Percentiles rank a stretch among this genome's conserved stretches.
These are phyloP conservation scores for Lagopus leucura DNA, from an alignment of 2,113 vertebrate genomes.

Conservation along the genomic window DNA sequence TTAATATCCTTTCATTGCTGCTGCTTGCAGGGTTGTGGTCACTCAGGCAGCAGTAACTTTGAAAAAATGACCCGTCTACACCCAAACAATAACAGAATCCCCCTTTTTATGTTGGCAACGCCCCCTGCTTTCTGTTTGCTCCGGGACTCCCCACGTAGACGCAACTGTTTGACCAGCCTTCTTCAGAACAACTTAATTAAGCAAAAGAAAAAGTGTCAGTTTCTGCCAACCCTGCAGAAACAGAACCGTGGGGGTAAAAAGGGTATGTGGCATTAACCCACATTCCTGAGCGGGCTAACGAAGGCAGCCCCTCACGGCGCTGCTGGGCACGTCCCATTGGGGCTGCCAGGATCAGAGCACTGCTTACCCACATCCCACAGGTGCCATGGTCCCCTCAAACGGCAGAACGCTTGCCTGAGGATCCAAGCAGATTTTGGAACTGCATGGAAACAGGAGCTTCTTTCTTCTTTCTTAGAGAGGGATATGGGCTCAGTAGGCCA, in stretches of 20 bases:
- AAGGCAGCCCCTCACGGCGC: slow-evolving; percentile 51
- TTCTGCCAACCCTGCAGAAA: slow-evolving; percentile 84
- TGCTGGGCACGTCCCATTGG: slow-evolving; percentile 59
- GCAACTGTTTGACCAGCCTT: slow-evolving; percentile 86
- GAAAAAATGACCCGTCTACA: slow-evolving; percentile 90
- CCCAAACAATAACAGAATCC: slow-evolving; percentile 90
- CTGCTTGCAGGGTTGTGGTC: slow-evolving; percentile 76
- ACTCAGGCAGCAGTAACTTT: slow-evolving; percentile 88
- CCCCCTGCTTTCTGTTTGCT: slow-evolving; percentile 83
- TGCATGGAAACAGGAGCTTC: not conserved
- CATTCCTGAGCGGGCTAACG: slow-evolving; percentile 78
- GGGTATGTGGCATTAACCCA: slow-evolving; percentile 74
- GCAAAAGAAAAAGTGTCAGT: slow-evolving; percentile 88
- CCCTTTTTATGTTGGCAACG: slow-evolving; percentile 88
- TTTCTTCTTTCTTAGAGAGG: accelerated
- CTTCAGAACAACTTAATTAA: slow-evolving; percentile 89
- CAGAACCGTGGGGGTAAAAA: slow-evolving; percentile 79
- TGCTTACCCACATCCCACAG: not conserved
- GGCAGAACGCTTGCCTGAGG: not conserved
- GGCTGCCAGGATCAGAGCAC: slow-evolving; percentile 42
- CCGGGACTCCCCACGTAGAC: slow-evolving; percentile 87
- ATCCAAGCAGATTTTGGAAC: not conserved
- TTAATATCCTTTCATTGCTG: slow-evolving; percentile 77
- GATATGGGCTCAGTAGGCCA: not conserved
- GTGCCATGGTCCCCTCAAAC: not conserved